Base-by-base conservation (phyloP, 2,888 invertebrate species). In the Crematogaster levior region DNA sequence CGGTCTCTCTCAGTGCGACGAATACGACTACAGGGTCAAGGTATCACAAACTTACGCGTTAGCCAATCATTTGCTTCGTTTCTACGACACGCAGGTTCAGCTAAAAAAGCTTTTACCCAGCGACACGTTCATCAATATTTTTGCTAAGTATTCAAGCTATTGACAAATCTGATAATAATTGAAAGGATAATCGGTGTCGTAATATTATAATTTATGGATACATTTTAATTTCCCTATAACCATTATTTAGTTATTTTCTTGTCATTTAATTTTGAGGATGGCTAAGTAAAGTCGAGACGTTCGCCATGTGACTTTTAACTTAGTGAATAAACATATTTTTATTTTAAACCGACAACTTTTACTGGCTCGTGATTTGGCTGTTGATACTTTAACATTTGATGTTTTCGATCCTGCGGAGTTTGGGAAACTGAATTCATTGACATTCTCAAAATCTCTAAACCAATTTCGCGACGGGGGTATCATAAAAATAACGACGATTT, bases 1-100 rank as follows among this genome's bases (percentile, higher is more conserved):
- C 82, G 85, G 30, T 15, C 56, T 46, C 43, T 65, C 65, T 75
- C 84, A 66, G 65, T 86, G 85, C 84, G 85, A 86, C 84, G 68
- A 82, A 84, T 83, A 56, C 72, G 82, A 80, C 77, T 75, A 65
- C 88, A 89, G 84, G 89, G 87, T 90, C 89, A 89, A 90, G 89
- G 87, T 84, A 84, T 82, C 72, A 81, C 37, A 12, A 43, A 70
- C 24, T 79, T 79, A 56, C 37, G 34, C 77, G 56, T 34, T 34
- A 40, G 56, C 21, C 34, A 34, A 56, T 77, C 43, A 12, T 34
- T 68, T 56, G 68, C 27, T n/a, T 27, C 37, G 30, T n/a, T 12
- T 21, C n/a, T 12, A 15, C 43, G 15, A 72, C 40, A 4, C 18
- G 37, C 18, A 4, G 43, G 24, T 56, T 30, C 30, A 40, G 9